Evolutionary conservation across 2,113 vertebrate genomes (phyloP).

Genomic region (Peromyscus leucopus): DNA sequence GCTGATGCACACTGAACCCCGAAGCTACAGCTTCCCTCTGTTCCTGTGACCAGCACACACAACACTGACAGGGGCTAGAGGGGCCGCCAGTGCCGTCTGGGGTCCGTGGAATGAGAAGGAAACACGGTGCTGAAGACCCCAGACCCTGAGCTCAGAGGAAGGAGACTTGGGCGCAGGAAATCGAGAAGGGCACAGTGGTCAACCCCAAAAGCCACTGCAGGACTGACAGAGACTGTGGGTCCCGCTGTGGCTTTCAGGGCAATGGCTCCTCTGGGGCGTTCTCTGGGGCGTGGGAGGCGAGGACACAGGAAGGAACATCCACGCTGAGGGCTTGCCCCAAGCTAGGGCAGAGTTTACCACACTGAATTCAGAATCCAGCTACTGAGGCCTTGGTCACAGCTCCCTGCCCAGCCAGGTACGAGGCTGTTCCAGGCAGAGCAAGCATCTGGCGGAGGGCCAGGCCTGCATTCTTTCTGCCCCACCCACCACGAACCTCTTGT

Average conservation of each 20-base stretch:
- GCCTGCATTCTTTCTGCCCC: background rate
- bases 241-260: background rate
- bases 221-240: too few species aligned
- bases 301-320: background rate
- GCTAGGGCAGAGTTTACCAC: background rate
- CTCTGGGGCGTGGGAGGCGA: background rate
- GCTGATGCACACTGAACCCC: background rate
- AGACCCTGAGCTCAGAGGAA: background rate
- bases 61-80: background rate
- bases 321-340: background rate
- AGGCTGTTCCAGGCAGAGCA: background rate
- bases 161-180: background rate
- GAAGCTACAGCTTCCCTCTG: background rate
- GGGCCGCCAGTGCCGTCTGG: background rate
- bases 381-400: background rate
- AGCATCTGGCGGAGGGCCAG: background rate
- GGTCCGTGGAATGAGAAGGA: background rate
- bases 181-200: background rate
- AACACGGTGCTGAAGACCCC: background rate
- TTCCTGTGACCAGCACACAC: background rate
- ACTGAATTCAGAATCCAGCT: background rate
- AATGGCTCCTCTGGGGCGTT: background rate
- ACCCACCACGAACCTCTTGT: background rate
- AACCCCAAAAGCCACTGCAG: background rate
- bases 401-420: background rate